Percentiles rank a stretch among this genome's conserved stretches.
phyloP scores from a whole-genome alignment of 2,888 invertebrate species.

The Ennomos erosarius region DNA sequence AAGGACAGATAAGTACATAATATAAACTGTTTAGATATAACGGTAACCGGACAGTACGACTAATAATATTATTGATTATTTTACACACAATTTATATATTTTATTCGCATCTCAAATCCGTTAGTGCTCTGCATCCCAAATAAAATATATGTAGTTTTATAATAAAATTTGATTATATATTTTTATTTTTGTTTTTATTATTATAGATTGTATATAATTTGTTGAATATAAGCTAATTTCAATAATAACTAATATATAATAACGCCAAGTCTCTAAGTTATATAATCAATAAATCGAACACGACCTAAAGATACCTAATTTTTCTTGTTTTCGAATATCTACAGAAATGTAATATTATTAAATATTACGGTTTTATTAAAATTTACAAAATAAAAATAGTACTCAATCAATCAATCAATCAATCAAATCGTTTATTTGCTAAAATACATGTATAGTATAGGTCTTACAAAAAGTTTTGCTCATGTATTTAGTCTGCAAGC shows the following conservation, averaged over 20 bases:
- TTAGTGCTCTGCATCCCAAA: conserved; percentile 60
- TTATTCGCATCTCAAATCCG: conserved; percentile 68
- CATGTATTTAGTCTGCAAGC: no score
- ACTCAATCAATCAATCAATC: no score
- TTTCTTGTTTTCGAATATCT: no score
- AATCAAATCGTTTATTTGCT: no score
- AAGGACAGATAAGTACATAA: conserved; percentile 17
- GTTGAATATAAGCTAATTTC: conserved; percentile 1
- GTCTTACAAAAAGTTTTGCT: no score
- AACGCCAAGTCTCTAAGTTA: neutral
- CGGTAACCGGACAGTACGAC: conserved; percentile 20
- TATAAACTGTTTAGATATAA: conserved; percentile 17
- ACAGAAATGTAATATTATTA: no score
- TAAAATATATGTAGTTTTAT: conserved; percentile 8
- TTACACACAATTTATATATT: conserved; percentile 15
- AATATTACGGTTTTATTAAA: no score
- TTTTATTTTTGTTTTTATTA: neutral
- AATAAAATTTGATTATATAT: conserved; percentile 6
- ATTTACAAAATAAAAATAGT: no score
- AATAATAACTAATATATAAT: neutral
- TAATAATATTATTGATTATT: conserved; percentile 7
- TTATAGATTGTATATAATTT: conserved; percentile 1
- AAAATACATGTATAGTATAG: no score
- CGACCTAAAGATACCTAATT: conserved; percentile 1
- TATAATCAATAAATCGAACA: conserved; percentile 11